Evolutionary conservation across 2,888 invertebrate species (phyloP).

Genomic region (Nemotelus pantherinus): DNA sequence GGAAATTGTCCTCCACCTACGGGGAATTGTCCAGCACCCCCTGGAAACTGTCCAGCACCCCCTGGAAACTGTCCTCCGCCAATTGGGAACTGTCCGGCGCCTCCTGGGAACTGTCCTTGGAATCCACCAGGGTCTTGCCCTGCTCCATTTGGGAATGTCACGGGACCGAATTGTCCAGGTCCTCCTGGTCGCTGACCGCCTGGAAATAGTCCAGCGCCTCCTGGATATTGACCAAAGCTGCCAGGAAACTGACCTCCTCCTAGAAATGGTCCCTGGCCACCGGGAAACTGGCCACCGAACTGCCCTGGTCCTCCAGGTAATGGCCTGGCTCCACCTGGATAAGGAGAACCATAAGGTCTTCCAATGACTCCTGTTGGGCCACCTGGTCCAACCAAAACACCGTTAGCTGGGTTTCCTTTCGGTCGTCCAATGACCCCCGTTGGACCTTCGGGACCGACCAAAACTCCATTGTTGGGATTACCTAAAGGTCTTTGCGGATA

Average conservation of each 20-base stretch:
- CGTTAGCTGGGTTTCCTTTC: slow-evolving; percentile 55
- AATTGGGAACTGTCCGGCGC: slow-evolving; percentile 18
- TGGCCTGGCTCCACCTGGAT: slow-evolving; percentile 40
- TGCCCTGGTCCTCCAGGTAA: slow-evolving; percentile 43
- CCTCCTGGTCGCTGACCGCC: slow-evolving; percentile 47
- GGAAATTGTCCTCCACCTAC: slow-evolving; percentile 41
- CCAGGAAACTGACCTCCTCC: slow-evolving; percentile 31
- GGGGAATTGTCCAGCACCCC: slow-evolving; percentile 25
- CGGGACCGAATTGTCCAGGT: slow-evolving; percentile 51
- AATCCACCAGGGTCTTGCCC: slow-evolving; percentile 27
- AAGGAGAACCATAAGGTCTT: slow-evolving; percentile 52
- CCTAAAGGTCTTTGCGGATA: background rate
- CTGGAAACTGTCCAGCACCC: slow-evolving; percentile 34
- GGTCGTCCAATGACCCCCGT: slow-evolving; percentile 66
- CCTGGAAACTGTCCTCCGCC: slow-evolving; percentile 46
- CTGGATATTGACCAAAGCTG: slow-evolving; percentile 45
- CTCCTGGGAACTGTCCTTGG: slow-evolving; percentile 26
- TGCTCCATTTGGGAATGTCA: slow-evolving; percentile 49
- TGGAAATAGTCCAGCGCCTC: slow-evolving; percentile 29
- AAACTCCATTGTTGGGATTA: slow-evolving; percentile 53
- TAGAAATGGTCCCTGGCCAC: background rate
- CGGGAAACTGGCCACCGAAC: slow-evolving; percentile 19
- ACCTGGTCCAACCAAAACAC: slow-evolving; percentile 65
- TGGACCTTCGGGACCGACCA: slow-evolving; percentile 65
- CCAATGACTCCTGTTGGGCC: slow-evolving; percentile 69